Evolutionary conservation across 2,888 invertebrate genomes (phyloP).

Genomic region (Pterostichus madidus): DNA sequence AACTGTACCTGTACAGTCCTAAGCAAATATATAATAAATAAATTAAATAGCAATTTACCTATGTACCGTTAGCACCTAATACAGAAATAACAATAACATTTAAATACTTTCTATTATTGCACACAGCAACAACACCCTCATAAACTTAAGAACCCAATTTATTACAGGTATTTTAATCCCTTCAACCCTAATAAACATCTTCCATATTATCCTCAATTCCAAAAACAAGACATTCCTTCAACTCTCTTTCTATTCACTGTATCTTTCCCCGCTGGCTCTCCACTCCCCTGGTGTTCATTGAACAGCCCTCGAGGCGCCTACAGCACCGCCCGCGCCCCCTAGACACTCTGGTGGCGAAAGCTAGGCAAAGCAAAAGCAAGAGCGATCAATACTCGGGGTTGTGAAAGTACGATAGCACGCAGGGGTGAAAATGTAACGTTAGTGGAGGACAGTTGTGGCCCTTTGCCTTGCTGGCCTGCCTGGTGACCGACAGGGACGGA

Average conservation of each 20-base stretch:
- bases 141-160: no score
- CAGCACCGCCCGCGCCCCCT: not conserved
- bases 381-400: not conserved
- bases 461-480: slow-evolving; percentile 10
- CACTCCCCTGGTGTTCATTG: not conserved
- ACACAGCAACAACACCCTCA: no score
- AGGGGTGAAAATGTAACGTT: not conserved
- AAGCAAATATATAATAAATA: no score
- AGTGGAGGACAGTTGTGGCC: slow-evolving; percentile 3
- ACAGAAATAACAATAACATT: no score
- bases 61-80: no score
- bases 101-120: no score
- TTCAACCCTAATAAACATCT: no score
- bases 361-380: no score
- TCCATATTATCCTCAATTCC: no score
- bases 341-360: not conserved
- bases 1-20: no score
- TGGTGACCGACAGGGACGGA: not conserved
- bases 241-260: not conserved
- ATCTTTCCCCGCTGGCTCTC: not conserved
- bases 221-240: not conserved
- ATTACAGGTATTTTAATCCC: no score
- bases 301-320: slow-evolving; percentile 18
- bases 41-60: no score
- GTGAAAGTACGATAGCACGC: not conserved